Evolutionary conservation across 2,888 invertebrate species (phyloP).

Genomic region (Pachliopta kotzebuea): DNA sequence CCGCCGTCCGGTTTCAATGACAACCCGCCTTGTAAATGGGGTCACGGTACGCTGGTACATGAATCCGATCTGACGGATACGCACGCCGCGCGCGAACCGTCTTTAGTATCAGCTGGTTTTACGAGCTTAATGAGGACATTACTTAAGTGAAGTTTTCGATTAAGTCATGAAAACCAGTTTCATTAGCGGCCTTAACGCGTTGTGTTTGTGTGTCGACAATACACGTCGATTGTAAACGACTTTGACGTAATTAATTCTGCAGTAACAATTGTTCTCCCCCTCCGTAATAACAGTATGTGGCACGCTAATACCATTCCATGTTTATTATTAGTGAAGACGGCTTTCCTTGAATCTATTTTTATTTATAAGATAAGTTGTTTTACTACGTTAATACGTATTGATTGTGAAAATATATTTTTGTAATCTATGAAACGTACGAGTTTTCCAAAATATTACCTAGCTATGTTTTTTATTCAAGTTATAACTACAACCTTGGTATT

Average conservation of each 20-base stretch:
- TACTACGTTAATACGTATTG: neutral
- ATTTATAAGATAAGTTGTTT: neutral
- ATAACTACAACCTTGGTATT: too few species aligned
- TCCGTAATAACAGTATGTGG: neutral
- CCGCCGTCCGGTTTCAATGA: constrained; percentile 20
- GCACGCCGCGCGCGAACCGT: constrained; percentile 28
- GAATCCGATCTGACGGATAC: constrained; percentile 26
- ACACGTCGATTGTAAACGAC: constrained; percentile 2
- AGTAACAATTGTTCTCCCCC: neutral
- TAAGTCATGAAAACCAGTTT: constrained; percentile 22
- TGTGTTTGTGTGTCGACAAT: neutral
- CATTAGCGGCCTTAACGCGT: constrained; percentile 22
- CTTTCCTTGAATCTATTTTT: constrained; percentile 1
- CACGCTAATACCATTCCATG: neutral
- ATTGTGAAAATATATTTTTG: too few species aligned
- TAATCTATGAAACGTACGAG: too few species aligned
- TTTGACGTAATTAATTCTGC: constrained; percentile 3
- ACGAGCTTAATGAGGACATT: constrained; percentile 26
- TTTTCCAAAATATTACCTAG: too few species aligned
- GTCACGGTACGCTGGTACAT: constrained; percentile 29
- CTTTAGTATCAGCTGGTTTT: constrained; percentile 29
- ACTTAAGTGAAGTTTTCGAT: constrained; percentile 18
- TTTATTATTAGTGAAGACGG: neutral
- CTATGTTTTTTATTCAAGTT: too few species aligned
- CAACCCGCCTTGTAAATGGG: constrained; percentile 17